Conservation (phyloP, 2,888 invertebrate genomes). For the Xestia rhomboidea region DNA sequence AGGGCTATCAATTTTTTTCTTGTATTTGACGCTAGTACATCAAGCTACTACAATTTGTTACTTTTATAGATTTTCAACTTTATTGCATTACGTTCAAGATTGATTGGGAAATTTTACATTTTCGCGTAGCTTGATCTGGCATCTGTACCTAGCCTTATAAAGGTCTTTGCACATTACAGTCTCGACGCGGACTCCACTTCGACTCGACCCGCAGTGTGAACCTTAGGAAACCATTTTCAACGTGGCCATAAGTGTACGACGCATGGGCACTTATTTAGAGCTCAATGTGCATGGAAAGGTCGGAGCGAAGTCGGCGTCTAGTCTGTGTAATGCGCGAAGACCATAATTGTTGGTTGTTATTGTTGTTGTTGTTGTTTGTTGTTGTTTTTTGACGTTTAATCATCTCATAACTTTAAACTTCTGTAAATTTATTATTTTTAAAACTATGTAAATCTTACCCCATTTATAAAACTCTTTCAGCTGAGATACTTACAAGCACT, state of each 20-base stretch:
- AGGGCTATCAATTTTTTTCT: too few species aligned
- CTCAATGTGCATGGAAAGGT: background rate
- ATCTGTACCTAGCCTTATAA: background rate
- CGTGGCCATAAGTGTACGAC: background rate
- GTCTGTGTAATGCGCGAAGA: background rate
- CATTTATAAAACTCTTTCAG: conserved; percentile 81
- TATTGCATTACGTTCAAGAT: too few species aligned
- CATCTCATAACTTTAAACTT: background rate
- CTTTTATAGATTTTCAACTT: too few species aligned
- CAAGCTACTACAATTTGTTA: too few species aligned
- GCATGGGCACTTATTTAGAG: background rate
- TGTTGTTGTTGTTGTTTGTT: too few species aligned
- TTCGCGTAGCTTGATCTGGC: too few species aligned
- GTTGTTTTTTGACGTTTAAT: background rate
- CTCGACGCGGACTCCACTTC: background rate
- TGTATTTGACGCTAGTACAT: too few species aligned
- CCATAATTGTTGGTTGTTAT: background rate
- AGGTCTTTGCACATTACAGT: background rate
- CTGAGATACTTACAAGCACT: conserved; percentile 95
- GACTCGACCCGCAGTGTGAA: background rate
- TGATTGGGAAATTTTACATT: too few species aligned
- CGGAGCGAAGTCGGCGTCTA: background rate
- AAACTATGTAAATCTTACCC: conserved; percentile 11
- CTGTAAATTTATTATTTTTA: background rate
- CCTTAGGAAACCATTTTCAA: background rate